Base-by-base conservation (phyloP, 2,113 vertebrate genomes). In the Nyctibius bracteatus region DNA sequence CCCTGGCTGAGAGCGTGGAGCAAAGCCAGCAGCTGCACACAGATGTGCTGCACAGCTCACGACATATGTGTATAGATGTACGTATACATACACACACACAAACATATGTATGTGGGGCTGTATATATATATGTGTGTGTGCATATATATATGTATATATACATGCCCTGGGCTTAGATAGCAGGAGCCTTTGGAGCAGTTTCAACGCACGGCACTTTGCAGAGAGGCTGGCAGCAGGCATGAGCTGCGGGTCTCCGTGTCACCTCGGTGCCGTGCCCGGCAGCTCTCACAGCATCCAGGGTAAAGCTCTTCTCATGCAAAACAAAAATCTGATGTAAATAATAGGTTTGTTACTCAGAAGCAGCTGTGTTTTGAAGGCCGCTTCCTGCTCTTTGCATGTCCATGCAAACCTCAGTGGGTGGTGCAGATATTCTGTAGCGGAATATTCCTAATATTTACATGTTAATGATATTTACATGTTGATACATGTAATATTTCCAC, bases 371-470 rank as follows among this genome's bases (percentile, higher is more conserved):
- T 63, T 43, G 47, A 84, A 91, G 77, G 57, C 61, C 51, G 43
- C 24, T 95, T 88, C 77, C 74, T 41, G 12, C 30, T 25, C 23
- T 94, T 96, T 96, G 80, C 89, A 91, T 74, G 59, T 27, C 82
- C 83, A 84, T 84, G 95, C 89, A 96, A 94, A 91, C 39, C 33
- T 58, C 3, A 0, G 18, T 25, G 52, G 90, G 41, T 12, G 30
- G 14, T 28, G 30, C 2, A 0, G 57, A 39, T 44, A 55, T 30
- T 31, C 5, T 4, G 65, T 59, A 89, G 51, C 16, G 9, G 44
- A 88, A 75, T 61, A 92, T 37, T 82, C 35, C 21, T 47, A 77
- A 59, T 41, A 82, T 93, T 94, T 95, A 49, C 70, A 52, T 61
- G 33, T 47, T 55, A 51, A 58, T 35, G 63, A 51, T 33, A 86